A percentile compares a stretch with the other conserved stretches of the same genome.
phyloP scores from a whole-genome alignment of 2,888 invertebrate species.

The Cephus runcator region DNA sequence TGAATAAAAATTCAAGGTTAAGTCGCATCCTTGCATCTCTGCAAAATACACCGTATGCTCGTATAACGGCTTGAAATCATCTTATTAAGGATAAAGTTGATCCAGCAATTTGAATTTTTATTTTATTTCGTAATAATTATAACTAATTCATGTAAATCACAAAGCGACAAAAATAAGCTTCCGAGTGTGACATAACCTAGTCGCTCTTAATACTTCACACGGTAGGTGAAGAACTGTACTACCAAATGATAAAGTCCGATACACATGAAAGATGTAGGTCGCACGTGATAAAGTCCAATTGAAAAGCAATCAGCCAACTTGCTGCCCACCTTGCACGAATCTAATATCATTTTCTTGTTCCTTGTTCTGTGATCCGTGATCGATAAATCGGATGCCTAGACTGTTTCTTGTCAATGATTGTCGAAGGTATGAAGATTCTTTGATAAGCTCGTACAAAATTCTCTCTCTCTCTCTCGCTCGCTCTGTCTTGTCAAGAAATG shows the following conservation, averaged over 20 bases:
- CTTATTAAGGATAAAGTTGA: neutral
- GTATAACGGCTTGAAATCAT: neutral
- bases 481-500: neutral
- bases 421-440: neutral
- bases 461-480: neutral
- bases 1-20: neutral
- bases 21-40: neutral
- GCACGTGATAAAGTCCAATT: constrained; percentile 40
- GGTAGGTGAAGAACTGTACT: neutral
- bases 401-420: neutral
- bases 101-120: neutral
- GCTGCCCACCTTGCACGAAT: neutral
- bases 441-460: neutral
- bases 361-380: neutral
- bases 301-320: constrained; percentile 32
- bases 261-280: constrained; percentile 20
- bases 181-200: neutral
- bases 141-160: neutral
- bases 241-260: neutral
- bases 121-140: neutral
- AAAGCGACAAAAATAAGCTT: neutral
- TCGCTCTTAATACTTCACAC: neutral
- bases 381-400: neutral
- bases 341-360: neutral
- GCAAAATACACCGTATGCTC: neutral